Evolutionary conservation across 2,797 vertebrate genomes (phyloP), one percentile per base, ranked within the genome.

Genomic region (Petrocephalus sullivani): DNA sequence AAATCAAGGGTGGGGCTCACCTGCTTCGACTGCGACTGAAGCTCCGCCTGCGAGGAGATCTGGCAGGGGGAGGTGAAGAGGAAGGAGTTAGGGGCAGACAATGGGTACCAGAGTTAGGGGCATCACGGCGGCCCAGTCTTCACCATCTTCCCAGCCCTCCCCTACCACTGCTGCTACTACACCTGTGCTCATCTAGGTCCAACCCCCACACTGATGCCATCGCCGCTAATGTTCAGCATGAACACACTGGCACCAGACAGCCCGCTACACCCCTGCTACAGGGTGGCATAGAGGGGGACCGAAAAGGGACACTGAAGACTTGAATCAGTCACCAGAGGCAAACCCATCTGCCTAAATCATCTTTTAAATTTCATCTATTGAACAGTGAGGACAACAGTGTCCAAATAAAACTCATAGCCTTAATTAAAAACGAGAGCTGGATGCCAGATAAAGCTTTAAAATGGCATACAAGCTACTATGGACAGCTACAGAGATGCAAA

Each of bases 11-110:
- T 10, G 3, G 8, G 2, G 10, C 90, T 10, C 96, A 99, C 98
- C 98, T 98, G 97, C 98, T 99, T 90, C 98, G 97, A 94, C 98
- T 99, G 41, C 98, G 96, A 90, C 98, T 99, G 91, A 98, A 97
- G 95, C 98, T 99, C 95, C 98, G 98, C 95, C 97, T 98, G 91
- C 98, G 97, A 61, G 98, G 98, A 84, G 98, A 99, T 98, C 98
- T 99, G 96, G 86, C 67, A 91, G 90, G 90, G 92, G 93, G 87
- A 3, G 89, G 87, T 49, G 57, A 41, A 94, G 41, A n/a, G 41
- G 41, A 33, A n/a, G 3, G 75, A 49, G 41, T 81, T 91, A 93
- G 75, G 60, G 37, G 89, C 82, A 57, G 84, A 89, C 85, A 90
- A 88, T 75, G 56, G 58, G 71, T 1, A 8, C 21, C 0, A n/a